Evolutionary conservation across 2,888 invertebrate species (phyloP).

Genomic region (Halictus ligatus): DNA sequence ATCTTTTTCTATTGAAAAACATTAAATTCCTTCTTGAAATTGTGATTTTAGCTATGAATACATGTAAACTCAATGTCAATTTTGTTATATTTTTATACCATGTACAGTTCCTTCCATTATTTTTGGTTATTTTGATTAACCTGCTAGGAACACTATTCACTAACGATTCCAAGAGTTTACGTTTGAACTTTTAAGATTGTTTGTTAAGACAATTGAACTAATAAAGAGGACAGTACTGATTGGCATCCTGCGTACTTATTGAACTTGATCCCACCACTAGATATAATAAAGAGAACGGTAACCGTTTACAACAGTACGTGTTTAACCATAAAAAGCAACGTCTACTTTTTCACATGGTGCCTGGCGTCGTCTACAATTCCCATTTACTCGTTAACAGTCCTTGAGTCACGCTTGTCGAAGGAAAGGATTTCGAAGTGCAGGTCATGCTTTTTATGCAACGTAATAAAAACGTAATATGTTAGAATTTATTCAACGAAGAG

Average conservation of each 20-base stretch:
- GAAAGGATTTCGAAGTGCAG: constrained; percentile 41
- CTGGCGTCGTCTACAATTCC: constrained; percentile 7
- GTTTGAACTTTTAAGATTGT: not conserved
- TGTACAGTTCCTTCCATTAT: too few relatives aligned
- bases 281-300: constrained; percentile 29
- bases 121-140: too few relatives aligned
- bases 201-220: not conserved
- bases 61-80: too few relatives aligned
- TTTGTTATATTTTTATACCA: too few relatives aligned
- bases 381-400: constrained; percentile 30
- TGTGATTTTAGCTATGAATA: too few relatives aligned
- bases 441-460: constrained; percentile 28
- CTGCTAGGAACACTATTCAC: too few relatives aligned
- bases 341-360: constrained; percentile 29
- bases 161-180: not conserved
- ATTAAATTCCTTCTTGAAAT: too few relatives aligned
- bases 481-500: not conserved
- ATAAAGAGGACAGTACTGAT: constrained; percentile 4
- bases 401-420: constrained; percentile 45
- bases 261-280: constrained; percentile 18
- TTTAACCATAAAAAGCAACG: constrained; percentile 37
- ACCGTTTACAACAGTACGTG: not conserved
- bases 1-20: too few relatives aligned
- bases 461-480: constrained; percentile 35
- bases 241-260: not conserved